A percentile compares a stretch with the other conserved stretches of the same genome.
These are phyloP conservation scores for Caenorhabditis sp. DNA, from an alignment of 2,888 invertebrate genomes.

Conservation along the genomic window DNA sequence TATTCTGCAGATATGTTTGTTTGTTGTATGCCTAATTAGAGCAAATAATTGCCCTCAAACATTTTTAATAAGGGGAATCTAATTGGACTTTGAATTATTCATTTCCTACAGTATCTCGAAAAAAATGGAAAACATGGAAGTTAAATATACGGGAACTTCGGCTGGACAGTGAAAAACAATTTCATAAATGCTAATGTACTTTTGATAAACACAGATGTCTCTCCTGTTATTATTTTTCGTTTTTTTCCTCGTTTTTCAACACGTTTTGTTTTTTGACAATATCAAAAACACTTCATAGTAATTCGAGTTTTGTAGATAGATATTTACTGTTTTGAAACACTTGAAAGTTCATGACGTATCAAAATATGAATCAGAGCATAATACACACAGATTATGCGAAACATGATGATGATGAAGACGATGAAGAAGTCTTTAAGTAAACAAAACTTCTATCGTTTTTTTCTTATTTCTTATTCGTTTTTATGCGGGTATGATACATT, in stretches of 20 bases:
- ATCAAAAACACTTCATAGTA: background rate
- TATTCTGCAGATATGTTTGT: background rate
- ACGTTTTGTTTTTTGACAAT: background rate
- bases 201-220: background rate
- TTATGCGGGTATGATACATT: background rate
- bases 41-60: background rate
- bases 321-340: background rate
- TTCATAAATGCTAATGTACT: background rate
- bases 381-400: slow-evolving; percentile 38
- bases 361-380: slow-evolving; percentile 34
- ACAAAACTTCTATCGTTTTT: slow-evolving; percentile 1
- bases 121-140: background rate
- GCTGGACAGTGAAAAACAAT: background rate
- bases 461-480: background rate
- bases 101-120: background rate
- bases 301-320: background rate
- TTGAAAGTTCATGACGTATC: background rate
- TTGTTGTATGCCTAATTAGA: background rate
- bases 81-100: background rate
- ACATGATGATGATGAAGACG: slow-evolving; percentile 4
- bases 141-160: background rate
- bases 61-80: background rate
- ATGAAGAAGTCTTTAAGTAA: background rate
- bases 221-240: background rate
- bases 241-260: background rate